A percentile compares a stretch with the other conserved stretches of the same genome.
These are phyloP conservation scores for Murina feae DNA, from an alignment of 2,113 vertebrate species.

Conservation along the genomic window DNA sequence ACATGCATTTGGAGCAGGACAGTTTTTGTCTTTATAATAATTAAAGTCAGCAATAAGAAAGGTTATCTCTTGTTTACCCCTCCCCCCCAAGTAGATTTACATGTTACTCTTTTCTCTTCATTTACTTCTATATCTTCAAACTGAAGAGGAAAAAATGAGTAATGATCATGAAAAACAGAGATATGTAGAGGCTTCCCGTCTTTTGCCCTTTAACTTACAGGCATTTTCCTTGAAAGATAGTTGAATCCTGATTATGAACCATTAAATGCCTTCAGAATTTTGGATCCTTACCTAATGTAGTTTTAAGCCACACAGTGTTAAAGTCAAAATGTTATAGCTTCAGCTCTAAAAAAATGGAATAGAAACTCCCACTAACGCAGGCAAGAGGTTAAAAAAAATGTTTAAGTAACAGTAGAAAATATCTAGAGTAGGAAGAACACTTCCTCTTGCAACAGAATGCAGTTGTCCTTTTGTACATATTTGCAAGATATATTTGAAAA, in stretches of 20 bases:
- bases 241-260: neutral
- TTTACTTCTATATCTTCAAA: neutral
- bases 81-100: neutral
- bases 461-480: neutral
- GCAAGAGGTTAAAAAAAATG: neutral
- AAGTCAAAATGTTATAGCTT: conserved; percentile 1
- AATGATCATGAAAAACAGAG: neutral
- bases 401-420: neutral
- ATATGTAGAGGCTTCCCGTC: neutral
- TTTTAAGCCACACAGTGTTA: conserved; percentile 14
- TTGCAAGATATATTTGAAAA: conserved; percentile 22
- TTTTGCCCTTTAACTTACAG: neutral
- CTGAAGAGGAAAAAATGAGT: neutral
- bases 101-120: neutral
- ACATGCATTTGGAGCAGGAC: neutral
- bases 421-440: neutral
- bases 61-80: neutral
- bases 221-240: neutral
- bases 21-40: neutral
- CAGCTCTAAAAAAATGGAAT: conserved; percentile 3
- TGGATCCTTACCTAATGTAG: neutral
- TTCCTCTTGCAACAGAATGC: neutral
- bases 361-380: neutral
- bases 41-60: neutral
- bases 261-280: neutral